Conservation (phyloP, 2,113 vertebrate genomes). For the Corythaeola cristata region DNA sequence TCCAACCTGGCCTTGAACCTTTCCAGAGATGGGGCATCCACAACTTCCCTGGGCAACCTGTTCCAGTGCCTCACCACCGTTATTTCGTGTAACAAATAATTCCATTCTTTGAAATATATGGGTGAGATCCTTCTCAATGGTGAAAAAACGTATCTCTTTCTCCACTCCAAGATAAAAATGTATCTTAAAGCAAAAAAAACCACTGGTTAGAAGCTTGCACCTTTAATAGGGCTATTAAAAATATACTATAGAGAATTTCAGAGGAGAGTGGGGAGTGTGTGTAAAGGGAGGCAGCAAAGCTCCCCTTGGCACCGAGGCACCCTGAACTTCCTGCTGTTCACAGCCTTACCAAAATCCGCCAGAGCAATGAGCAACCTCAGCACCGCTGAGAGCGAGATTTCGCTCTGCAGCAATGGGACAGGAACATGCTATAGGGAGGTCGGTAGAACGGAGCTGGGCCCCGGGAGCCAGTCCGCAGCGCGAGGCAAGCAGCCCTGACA, state of each 20-base stretch:
- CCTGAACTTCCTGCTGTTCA: not conserved
- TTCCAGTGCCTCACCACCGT: too few species aligned
- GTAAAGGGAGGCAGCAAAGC: not conserved
- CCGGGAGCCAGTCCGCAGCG: not conserved
- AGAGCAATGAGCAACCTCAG: not conserved
- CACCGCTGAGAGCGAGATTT: not conserved
- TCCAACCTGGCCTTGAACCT: too few species aligned
- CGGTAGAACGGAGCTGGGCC: not conserved
- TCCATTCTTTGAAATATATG: not conserved
- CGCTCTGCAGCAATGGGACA: not conserved
- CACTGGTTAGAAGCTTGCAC: not conserved
- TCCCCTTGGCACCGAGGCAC: not conserved
- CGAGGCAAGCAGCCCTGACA: accelerated
- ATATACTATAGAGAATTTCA: not conserved
- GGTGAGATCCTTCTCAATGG: not conserved
- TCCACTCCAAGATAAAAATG: not conserved
- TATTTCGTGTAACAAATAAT: not conserved
- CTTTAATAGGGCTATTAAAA: not conserved
- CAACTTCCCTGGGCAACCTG: too few species aligned
- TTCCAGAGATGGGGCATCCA: too few species aligned
- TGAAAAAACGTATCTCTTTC: not conserved
- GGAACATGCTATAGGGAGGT: not conserved
- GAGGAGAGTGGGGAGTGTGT: not conserved
- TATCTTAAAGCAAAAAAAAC: not conserved
- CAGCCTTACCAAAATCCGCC: not conserved